Base-by-base conservation (phyloP, 2,113 vertebrate species). In the Gobiocypris rarus region DNA sequence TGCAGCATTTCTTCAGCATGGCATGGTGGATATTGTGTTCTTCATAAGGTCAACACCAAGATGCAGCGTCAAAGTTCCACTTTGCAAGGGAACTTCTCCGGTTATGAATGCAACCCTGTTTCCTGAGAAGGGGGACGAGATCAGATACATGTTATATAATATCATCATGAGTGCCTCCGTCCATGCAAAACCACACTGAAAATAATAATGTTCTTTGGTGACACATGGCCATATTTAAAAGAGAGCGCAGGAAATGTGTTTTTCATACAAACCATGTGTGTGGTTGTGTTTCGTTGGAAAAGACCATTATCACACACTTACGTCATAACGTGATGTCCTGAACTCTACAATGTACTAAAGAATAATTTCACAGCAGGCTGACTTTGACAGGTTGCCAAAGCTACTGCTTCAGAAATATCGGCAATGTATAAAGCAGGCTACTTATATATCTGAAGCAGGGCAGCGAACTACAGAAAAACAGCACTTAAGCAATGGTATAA, bases 191-290 rank as follows among this genome's bases (percentile, higher is more conserved):
- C 69, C 69, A 26, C 11, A 15, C 34, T 75, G 28, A 79, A 83
- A 80, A 61, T 81, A 75, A 50, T 48, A 52, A 31, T 17, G 75
- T 81, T 14, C 43, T 26, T 65, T 2, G 9, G 26, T 19, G 59
- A 63, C 75, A 59, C 26, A 6, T 45, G 43, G 75, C 41, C 63
- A 43, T 71, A 73, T 70, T 56, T 45, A 19, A 59, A 22, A 70
- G 52, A 52, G 54, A 63, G 38, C 26, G 28, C 50, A 76, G 71
- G 71, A 84, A 81, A 86, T 84, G 65, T 85, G 69, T 63, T 58
- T 71, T 71, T 84, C 63, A 84, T 76, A 69, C 19, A 78, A 84
- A 69, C 85, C 85, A 83, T 84, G 65, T 86, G 87, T 84, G 87
- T 80, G 83, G 65, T 43, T 41, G 31, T 28, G 74, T 67, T 76